phyloP scores from a whole-genome alignment of 2,797 vertebrate genomes.

The Neosilurus hyrtlii region DNA sequence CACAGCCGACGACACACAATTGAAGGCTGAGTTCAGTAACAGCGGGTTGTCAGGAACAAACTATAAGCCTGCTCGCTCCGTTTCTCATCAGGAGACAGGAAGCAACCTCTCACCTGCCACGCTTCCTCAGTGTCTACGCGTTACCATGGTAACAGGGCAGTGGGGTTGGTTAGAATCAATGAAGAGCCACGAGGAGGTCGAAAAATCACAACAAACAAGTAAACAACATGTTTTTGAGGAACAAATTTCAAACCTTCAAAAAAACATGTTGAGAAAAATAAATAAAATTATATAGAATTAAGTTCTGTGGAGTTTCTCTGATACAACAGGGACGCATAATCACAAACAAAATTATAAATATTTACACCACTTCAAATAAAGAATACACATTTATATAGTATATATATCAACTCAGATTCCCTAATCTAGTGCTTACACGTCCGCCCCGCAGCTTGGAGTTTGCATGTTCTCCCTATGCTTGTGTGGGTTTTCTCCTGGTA shows the following conservation, averaged over 20 bases:
- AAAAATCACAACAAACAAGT: background rate
- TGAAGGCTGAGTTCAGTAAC: slow-evolving; percentile 20
- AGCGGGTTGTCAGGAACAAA: background rate
- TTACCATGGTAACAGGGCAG: slow-evolving; percentile 58
- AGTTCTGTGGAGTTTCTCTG: background rate
- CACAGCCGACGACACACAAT: background rate
- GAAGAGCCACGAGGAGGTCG: background rate
- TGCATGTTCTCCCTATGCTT: too few species aligned
- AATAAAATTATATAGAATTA: background rate
- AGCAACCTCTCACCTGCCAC: slow-evolving; percentile 31
- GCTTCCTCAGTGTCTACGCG: slow-evolving; percentile 43
- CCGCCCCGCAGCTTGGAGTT: too few species aligned
- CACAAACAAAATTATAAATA: background rate
- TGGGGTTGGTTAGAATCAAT: slow-evolving; percentile 47
- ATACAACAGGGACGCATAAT: background rate
- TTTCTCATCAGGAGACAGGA: slow-evolving; percentile 38
- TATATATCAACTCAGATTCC: too few species aligned
- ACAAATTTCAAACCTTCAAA: background rate
- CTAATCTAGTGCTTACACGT: too few species aligned
- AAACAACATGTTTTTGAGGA: background rate
- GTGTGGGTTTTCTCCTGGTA: too few species aligned
- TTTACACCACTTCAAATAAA: background rate
- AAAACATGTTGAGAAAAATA: background rate
- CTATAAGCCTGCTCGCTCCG: background rate
- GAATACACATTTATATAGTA: background rate